A percentile compares a stretch with the other conserved stretches of the same genome.
Conservation (phyloP, 2,888 invertebrate genomes). For the Agrilus cyanescens region DNA sequence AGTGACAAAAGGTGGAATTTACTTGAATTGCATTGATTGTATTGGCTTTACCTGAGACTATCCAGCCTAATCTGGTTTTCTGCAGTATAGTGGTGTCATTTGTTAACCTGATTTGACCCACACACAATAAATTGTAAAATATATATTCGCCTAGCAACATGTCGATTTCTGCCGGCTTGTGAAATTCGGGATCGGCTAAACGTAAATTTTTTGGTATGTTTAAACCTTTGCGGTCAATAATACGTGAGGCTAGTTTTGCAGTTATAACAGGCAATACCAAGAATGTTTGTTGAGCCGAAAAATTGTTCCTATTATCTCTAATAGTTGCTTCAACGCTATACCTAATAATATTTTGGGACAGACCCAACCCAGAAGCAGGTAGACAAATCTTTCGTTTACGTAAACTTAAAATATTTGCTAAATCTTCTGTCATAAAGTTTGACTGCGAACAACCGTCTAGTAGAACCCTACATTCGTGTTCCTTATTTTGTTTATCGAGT, state of each 20-base stretch:
- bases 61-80: neutral
- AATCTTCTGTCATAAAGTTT: too few relatives aligned
- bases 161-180: neutral
- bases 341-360: too few relatives aligned
- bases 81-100: neutral
- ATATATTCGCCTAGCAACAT: too few relatives aligned
- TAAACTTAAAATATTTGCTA: too few relatives aligned
- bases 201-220: too few relatives aligned
- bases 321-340: neutral
- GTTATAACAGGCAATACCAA: neutral
- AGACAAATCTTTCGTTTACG: too few relatives aligned
- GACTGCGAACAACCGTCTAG: too few relatives aligned
- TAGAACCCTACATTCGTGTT: too few relatives aligned
- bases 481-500: too few relatives aligned
- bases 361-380: too few relatives aligned
- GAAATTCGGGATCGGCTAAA: constrained; percentile 2
- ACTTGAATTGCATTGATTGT: neutral
- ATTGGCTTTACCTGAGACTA: neutral
- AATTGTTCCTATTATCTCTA: neutral
- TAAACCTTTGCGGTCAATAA: too few relatives aligned
- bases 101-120: neutral
- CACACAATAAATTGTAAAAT: constrained; percentile 2
- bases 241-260: too few relatives aligned
- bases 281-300: neutral
- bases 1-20: neutral